Base-by-base conservation (phyloP, 2,888 invertebrate species). In the Synergus itoensis region DNA sequence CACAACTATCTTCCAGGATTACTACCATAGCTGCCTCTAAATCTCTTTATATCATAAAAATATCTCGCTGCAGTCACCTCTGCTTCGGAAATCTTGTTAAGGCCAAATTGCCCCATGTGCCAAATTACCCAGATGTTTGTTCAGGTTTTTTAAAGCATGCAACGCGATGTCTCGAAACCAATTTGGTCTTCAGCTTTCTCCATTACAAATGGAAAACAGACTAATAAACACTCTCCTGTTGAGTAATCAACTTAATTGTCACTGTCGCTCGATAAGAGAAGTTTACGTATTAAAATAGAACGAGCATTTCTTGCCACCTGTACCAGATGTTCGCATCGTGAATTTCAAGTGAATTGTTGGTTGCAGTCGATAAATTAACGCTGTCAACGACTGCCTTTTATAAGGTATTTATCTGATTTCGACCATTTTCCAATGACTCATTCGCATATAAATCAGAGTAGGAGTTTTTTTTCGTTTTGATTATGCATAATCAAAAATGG, bases 181-280 rank as follows among this genome's bases (percentile, higher is more conserved):
- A 69, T 69, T 69, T 21, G 0, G 7, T 43, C 45, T 69, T 69
- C 28, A 48, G 28, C 69, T 48, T 69, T 69, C 48, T 69, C 48
- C 21, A 57, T 45, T 28, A 45, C 45, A 5, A 69, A 45, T 69
- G 69, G 69, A 69, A 69, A 69, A 28, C 69, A 21, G 69, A 45
- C 43, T 69, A 48, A 69, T 69, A 69, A 45, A 69, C 67, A 45
- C 45, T 69, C 45, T 69, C 21, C 12, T 69, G 43, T 21, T 7
- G 45, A 18, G 67, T 45, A 69, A 69, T 69, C 48, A 69, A 48
- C 28, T 48, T 45, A 69, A 69, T 69, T 67, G 14, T 67, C 67
- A 45, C 45, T 45, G 28, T 14, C 21, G 45, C 21, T 45, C 21
- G 43, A 67, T 18, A 67, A 45, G 45, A 45, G 21, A 67, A 45